Evolutionary conservation across 2,888 invertebrate species (phyloP).

Genomic region (Calameuta idolon): DNA sequence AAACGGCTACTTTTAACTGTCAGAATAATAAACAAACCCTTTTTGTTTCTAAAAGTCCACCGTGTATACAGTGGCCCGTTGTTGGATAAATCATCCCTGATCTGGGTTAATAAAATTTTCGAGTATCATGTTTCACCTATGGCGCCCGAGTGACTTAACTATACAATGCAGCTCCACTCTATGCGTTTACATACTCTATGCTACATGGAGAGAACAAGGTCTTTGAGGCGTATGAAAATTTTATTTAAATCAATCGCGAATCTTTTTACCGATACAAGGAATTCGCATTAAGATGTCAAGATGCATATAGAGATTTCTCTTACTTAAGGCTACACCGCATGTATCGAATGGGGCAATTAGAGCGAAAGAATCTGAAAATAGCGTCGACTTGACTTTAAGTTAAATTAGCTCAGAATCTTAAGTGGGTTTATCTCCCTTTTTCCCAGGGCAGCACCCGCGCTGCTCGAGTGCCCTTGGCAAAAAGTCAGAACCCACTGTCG

Average conservation of each 20-base stretch:
- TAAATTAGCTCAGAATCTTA: conserved; percentile 34
- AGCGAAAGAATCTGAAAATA: conserved; percentile 36
- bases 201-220: background rate
- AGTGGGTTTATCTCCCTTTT: conserved; percentile 47
- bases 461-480: conserved; percentile 31
- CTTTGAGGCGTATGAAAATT: background rate
- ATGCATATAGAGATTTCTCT: background rate
- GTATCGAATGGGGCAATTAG: conserved; percentile 29
- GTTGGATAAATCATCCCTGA: conserved; percentile 37
- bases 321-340: background rate
- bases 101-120: conserved; percentile 49
- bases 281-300: background rate
- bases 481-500: conserved; percentile 27
- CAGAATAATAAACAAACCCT: conserved; percentile 37
- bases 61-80: conserved; percentile 40
- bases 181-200: background rate
- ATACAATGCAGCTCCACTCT: background rate
- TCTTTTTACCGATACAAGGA: background rate
- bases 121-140: conserved; percentile 40
- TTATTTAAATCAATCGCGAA: background rate
- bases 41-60: conserved; percentile 27
- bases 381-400: conserved; percentile 22
- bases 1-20: conserved; percentile 25
- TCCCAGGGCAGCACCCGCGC: conserved; percentile 39
- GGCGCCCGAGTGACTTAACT: background rate